A percentile compares a stretch with the other conserved stretches of the same genome.
phyloP scores from a whole-genome alignment of 2,797 vertebrate species.

The Somateria mollissima region DNA sequence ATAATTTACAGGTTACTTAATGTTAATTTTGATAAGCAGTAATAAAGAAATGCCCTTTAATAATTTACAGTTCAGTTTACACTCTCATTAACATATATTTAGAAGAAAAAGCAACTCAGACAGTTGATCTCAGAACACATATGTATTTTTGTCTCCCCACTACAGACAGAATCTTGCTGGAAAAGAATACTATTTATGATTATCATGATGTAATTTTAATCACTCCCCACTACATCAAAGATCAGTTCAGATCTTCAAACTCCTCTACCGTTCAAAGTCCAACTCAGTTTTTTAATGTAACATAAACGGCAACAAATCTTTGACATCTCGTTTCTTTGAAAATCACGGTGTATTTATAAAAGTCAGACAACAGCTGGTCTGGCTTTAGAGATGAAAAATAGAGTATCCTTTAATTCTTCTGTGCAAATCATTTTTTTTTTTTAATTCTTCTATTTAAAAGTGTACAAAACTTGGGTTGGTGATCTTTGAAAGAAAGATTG shows the following conservation, averaged over 20 bases:
- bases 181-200: neutral
- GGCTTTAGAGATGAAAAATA: neutral
- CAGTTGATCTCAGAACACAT: neutral
- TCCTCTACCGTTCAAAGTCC: neutral
- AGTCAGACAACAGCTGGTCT: neutral
- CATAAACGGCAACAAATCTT: neutral
- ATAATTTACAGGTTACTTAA: neutral
- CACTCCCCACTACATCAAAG: neutral
- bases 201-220: neutral
- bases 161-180: neutral
- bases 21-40: neutral
- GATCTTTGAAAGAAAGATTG: neutral
- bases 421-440: constrained; percentile 17
- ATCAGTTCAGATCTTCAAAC: neutral
- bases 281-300: neutral
- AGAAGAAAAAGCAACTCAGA: neutral
- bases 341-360: neutral
- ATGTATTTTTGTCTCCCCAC: neutral
- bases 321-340: neutral
- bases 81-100: neutral
- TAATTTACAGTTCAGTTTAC: neutral
- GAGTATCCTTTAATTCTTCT: neutral
- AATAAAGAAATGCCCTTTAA: neutral
- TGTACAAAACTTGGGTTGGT: neutral
- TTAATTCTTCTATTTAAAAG: constrained; percentile 18